phyloP scores from a whole-genome alignment of 2,113 vertebrate genomes.

The Chionomys nivalis region DNA sequence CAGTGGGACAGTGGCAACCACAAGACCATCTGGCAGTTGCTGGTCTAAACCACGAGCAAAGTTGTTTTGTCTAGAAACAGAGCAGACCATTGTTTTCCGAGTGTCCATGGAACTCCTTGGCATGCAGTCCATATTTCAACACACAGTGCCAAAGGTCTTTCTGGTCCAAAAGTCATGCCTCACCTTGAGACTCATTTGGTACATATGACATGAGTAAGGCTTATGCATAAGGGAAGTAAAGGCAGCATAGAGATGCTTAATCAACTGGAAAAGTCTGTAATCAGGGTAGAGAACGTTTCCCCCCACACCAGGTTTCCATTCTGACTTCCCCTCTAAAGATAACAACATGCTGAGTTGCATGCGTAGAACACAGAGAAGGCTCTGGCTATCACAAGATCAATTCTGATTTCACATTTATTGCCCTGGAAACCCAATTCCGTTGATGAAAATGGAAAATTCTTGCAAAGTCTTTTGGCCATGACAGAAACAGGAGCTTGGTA shows the following conservation, averaged over 20 bases:
- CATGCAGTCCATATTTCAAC: neutral
- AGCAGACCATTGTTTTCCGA: constrained; percentile 21
- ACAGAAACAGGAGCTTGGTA: neutral
- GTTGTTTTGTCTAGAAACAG: constrained; percentile 94
- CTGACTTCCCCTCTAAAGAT: neutral
- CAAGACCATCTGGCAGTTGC: constrained; percentile 96
- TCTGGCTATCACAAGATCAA: neutral
- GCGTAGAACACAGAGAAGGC: neutral
- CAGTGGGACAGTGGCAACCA: constrained; percentile 94
- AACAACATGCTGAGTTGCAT: neutral
- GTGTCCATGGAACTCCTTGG: neutral
- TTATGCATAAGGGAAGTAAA: neutral
- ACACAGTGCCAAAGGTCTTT: neutral
- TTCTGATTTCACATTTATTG: neutral
- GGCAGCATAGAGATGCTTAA: neutral
- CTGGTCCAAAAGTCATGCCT: neutral
- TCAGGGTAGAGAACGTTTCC: neutral
- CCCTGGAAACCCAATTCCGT: neutral
- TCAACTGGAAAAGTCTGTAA: neutral
- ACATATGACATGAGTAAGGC: neutral
- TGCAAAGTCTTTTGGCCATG: neutral
- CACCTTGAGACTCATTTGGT: neutral
- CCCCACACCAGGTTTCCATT: no score
- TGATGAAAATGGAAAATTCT: neutral
- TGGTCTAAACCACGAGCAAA: constrained; percentile 97